Evolutionary conservation across 2,113 vertebrate species (phyloP), one percentile per base, ranked within the genome.

Genomic region (Neolamprologus sp.): DNA sequence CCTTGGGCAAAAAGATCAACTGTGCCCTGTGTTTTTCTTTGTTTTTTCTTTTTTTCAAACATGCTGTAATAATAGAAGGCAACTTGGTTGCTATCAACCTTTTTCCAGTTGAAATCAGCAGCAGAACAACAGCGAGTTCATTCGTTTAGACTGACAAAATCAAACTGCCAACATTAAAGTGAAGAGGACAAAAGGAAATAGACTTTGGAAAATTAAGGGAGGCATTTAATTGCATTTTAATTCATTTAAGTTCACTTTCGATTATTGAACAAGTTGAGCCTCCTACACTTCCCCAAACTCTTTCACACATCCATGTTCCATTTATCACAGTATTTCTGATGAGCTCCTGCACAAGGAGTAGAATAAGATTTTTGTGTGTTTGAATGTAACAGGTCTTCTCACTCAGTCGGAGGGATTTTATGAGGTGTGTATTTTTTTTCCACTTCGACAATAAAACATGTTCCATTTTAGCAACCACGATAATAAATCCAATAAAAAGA

Each of bases 401-500:
- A 79, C 19, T 82, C 71, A 60, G 9, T 73, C 30, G 35, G 9
- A 73, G n/a, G n/a, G 30, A 54, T 81, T 89, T 88, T 60, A 83
- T 84, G 40, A 90, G 58, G 42, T 55, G 26, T 83, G 19, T 65
- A 9, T 86, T 30, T 57, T 82, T 81, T 58, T 71, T 47, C n/a
- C 49, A 11, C 12, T 86, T 81, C 9, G 3, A 49, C 37, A 82
- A 93, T 87, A 83, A 92, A 92, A 37, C n/a, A 55, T n/a, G 71
- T 86, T 92, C 81, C 19, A 17, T 89, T 91, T 89, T 82, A 87
- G 73, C 65, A 47, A 60, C n/a, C 68, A 51, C 1, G 1, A 47
- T 83, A 87, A 89, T 85, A 93, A 85, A 86, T 89, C 47, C 60
- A 89, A 47, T 80, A 57, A 88, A 91, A 47, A 82, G 35, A 19